Evolutionary conservation across 2,888 invertebrate genomes (phyloP), one percentile per base, ranked within the genome.

Genomic region (Nezara viridula): DNA sequence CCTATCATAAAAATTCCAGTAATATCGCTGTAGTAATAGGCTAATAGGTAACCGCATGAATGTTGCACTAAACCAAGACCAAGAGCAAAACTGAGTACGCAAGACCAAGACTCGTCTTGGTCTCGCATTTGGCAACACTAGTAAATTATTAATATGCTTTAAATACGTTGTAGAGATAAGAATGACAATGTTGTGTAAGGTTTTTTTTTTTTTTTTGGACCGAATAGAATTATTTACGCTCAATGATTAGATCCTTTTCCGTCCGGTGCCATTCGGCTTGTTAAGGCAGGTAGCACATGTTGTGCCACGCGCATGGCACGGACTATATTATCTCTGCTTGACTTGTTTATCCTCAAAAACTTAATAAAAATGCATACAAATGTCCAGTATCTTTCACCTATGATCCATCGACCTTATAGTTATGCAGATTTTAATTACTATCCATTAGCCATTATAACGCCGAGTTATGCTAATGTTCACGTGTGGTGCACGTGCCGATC

Each of bases 401-500:
- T 86, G 86, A 86, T 86, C 40, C 86, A 86, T 86, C 10, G 86
- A 40, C 32, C 14, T 40, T 40, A 60, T 55, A 86, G 27, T 86
- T 86, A 86, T 86, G 86, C 86, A 44, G 86, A 86, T 86, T 55
- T 55, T 86, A 55, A 86, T 55, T 86, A n/a, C 37, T 52, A 24
- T 81, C 37, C 40, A 86, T 32, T 19, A 86, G 86, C 32, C 37
- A 55, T 86, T n/a, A 60, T 52, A 86, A 27, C n/a, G 86, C 24
- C 52, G 86, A 86, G 49, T 27, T 55, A 86, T 86, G 86, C 55
- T 86, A 86, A 86, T 86, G 55, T 40, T 40, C 60, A 55, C 86
- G 86, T 55, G 86, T 55, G 86, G 50, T 86, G 86, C 86, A 86
- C 86, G 86, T 21, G 86, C 60, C 86, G 86, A 50, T 52, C 55